Evolutionary conservation across 2,888 invertebrate species (phyloP), one percentile per base, ranked within the genome.

Genomic region (Sphaerophoria taeniata): DNA sequence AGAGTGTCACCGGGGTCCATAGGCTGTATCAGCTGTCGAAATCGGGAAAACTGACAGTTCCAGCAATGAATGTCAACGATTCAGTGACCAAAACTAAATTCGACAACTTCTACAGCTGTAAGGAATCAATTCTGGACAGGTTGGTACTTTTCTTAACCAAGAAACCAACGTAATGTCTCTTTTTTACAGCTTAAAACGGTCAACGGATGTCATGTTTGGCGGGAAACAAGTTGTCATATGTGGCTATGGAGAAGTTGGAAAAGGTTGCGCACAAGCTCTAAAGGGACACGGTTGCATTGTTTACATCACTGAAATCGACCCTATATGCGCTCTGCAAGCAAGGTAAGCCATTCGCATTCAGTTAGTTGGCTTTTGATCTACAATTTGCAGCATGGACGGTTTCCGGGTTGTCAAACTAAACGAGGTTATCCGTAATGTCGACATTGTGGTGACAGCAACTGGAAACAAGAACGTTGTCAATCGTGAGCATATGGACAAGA

Each of bases 31-130:
- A 99, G 92, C 94, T 99, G 49, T 98, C 98, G 60, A 98, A 98
- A 93, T 97, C 97, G 14, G 97, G 97, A 74, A 98, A 98, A 92
- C 93, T 99, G 79, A 96, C 97, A 45, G 98, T 98, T 31, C 98
- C 99, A 2, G 99, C 99, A 0, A 99, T 99, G 98, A 99, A 99
- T 92, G 98, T 99, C 45, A 99, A 99, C 91, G 99, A 99, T 92
- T 98, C 98, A 4, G 98, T 99, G 53, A 99, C 98, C 2, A 99
- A 99, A 94, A 98, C 98, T 56, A 99, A 98, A 93, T 99, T 98
- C 90, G 99, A 99, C 92, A 99, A 98, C 92, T 93, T 98, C 43
- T 99, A 99, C 91, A 98, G 98, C 88, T 99, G 98, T 93, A 95
- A 98, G 91, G 97, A 97, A 93, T 96, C 96, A 73, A 96, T 97